These are phyloP conservation scores for Hydropsyche tenuis DNA, from an alignment of 1,140 invertebrate genomes.

Conservation along the genomic window DNA sequence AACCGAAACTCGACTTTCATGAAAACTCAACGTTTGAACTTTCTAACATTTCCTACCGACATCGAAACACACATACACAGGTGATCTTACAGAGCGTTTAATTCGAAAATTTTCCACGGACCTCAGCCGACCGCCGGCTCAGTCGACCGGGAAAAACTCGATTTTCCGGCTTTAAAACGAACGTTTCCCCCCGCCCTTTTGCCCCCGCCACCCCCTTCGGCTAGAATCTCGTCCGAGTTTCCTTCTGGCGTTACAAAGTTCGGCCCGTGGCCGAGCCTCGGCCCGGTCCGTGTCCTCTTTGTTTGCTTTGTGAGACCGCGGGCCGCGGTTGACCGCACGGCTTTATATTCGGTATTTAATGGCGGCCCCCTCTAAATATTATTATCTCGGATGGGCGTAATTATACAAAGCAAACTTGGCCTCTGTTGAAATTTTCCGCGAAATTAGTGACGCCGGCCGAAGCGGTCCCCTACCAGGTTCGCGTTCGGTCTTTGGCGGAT, in stretches of 20 bases:
- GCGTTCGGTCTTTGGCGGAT: neutral
- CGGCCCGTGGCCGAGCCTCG: neutral
- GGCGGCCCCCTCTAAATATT: slow-evolving; percentile 33
- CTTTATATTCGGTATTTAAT: slow-evolving; percentile 40
- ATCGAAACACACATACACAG: too few relatives aligned
- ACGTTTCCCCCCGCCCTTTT: too few relatives aligned
- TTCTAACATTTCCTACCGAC: too few relatives aligned
- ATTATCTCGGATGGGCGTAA: slow-evolving; percentile 40
- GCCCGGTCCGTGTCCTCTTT: slow-evolving; percentile 10
- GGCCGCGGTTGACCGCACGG: slow-evolving; percentile 31
- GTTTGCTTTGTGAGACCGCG: slow-evolving; percentile 36
- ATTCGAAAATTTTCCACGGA: neutral
- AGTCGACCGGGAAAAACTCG: neutral
- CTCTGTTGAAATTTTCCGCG: slow-evolving; percentile 34
- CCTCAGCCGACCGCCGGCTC: neutral
- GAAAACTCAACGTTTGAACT: too few relatives aligned
- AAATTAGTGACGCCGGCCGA: slow-evolving; percentile 34
- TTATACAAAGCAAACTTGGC: slow-evolving; percentile 41
- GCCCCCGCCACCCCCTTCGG: neutral
- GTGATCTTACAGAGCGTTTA: too few relatives aligned
- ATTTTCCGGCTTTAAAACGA: too few relatives aligned
- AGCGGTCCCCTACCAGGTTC: slow-evolving; percentile 4
- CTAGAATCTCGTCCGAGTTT: neutral
- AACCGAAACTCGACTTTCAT: too few relatives aligned
- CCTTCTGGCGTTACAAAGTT: slow-evolving; percentile 18